Percentiles rank a stretch among this genome's conserved stretches.
phyloP scores from a whole-genome alignment of 1,140 invertebrate genomes.

The Drosophila nebulosa region DNA sequence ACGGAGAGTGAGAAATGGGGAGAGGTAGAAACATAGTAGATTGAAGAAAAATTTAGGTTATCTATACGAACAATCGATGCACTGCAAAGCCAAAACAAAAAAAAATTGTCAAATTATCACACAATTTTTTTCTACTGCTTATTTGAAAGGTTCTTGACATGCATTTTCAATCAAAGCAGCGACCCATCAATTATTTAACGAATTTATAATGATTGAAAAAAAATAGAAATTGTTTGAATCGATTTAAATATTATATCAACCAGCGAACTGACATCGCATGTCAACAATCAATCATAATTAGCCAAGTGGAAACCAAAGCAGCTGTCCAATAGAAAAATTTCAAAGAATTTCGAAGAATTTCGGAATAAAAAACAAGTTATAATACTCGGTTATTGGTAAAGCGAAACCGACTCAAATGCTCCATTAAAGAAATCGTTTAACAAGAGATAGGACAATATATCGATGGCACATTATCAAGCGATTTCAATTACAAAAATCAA shows the following conservation, averaged over 20 bases:
- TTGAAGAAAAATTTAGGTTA: background rate
- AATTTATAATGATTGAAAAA: background rate
- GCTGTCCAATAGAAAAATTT: too few species aligned
- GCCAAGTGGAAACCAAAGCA: background rate
- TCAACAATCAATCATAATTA: background rate
- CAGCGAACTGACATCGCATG: background rate
- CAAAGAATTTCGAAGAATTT: too few species aligned
- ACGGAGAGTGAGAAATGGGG: background rate
- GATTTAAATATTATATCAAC: background rate
- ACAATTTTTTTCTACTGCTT: too few species aligned
- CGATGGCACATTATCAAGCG: too few species aligned
- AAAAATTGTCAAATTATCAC: background rate
- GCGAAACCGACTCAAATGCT: too few species aligned
- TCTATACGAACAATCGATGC: background rate
- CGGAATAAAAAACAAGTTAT: too few species aligned
- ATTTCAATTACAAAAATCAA: too few species aligned
- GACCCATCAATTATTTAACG: background rate
- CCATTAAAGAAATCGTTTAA: too few species aligned
- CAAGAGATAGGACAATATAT: too few species aligned
- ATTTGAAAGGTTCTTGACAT: background rate
- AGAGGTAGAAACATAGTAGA: background rate
- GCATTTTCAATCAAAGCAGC: background rate
- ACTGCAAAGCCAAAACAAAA: background rate
- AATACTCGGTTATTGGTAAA: too few species aligned
- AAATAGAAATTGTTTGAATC: background rate